Base-by-base conservation (phyloP, 2,797 vertebrate species). In the Phrynocephalus vlangalii region DNA sequence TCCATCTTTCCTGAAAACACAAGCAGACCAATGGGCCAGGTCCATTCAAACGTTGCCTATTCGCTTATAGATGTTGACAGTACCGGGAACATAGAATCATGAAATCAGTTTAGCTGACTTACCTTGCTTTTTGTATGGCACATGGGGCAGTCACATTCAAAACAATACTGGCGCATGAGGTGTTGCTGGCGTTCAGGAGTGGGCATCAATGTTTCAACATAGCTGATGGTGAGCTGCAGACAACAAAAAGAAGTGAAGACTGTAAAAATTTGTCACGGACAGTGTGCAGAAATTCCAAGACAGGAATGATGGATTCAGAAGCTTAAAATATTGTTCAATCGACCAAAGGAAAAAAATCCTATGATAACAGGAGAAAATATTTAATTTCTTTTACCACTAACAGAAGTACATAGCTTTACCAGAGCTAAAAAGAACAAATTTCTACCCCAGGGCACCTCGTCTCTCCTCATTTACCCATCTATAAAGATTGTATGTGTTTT, bases 141-240 rank as follows among this genome's bases (percentile, higher is more conserved):
- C 56, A 96, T 95, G n/a, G 84, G 33, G 75, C 97, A 98, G 82
- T 97, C 95, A 85, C 98, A 98, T 13, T 94, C 94, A 50, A 97
- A 98, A 95, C 97, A 97, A 92, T 98, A 98, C 72, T 98, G 98
- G 66, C 96, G 95, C 89, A 93, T n/a, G 86, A 98, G 94, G 5
- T 97, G 97, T 71, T 95, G 91, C 85, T 91, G 95, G 84, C 98
- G 97, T 30, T 97, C 97, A 8, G 82, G 86, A 56, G 96, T 96
- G 52, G 97, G 96, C 93, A 96, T 94, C 93, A 98, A 91, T 33
- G 96, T 93, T 88, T 98, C 98, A 88, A 97, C 95, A 72, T 98
- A 98, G 94, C 97, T 98, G 96, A 98, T 97, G 84, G 97, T 98
- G 89, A 98, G 96, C 98, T 98, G 92, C 0, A 26, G 33, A 82